These are phyloP conservation scores for Omphaloscelis lunosa DNA, from an alignment of 2,888 invertebrate species.

Conservation along the genomic window DNA sequence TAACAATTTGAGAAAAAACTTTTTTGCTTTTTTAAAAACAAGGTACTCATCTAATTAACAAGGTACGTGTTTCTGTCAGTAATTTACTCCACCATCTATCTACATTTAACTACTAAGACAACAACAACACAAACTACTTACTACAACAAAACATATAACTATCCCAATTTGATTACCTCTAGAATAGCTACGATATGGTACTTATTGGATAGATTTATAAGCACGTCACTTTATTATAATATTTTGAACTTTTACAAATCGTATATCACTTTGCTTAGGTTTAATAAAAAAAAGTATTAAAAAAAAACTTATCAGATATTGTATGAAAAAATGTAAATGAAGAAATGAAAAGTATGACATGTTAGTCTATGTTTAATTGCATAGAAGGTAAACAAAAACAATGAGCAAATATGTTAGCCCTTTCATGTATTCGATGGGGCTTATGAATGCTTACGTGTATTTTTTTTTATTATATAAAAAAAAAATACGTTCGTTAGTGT, in stretches of 20 bases:
- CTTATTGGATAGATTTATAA: slow-evolving; percentile 75
- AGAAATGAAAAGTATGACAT: slow-evolving; percentile 37
- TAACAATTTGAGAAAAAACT: not conserved
- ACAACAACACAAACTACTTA: slow-evolving; percentile 36
- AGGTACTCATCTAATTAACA: not conserved
- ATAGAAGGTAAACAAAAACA: slow-evolving; percentile 2
- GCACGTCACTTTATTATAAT: slow-evolving; percentile 71
- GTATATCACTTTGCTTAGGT: not conserved
- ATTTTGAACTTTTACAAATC: not conserved
- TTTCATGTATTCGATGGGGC: slow-evolving; percentile 31
- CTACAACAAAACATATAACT: slow-evolving; percentile 46
- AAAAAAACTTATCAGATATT: slow-evolving; percentile 1
- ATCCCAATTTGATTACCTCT: slow-evolving; percentile 60
- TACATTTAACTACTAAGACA: slow-evolving; percentile 9
- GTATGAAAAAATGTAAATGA: slow-evolving; percentile 18
- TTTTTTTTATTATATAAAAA: too few relatives aligned
- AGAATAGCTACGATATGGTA: slow-evolving; percentile 87
- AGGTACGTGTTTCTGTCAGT: slow-evolving; percentile 45
- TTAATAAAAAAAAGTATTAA: not conserved
- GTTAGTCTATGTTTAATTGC: slow-evolving; percentile 6
- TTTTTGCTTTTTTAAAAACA: not conserved
- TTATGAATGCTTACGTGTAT: not conserved
- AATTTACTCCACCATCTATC: slow-evolving; percentile 37
- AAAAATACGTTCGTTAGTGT: not conserved
- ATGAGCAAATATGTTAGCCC: slow-evolving; percentile 28